Evolutionary conservation across 1,140 invertebrate species (phyloP).

Genomic region (Atta cephalotes): DNA sequence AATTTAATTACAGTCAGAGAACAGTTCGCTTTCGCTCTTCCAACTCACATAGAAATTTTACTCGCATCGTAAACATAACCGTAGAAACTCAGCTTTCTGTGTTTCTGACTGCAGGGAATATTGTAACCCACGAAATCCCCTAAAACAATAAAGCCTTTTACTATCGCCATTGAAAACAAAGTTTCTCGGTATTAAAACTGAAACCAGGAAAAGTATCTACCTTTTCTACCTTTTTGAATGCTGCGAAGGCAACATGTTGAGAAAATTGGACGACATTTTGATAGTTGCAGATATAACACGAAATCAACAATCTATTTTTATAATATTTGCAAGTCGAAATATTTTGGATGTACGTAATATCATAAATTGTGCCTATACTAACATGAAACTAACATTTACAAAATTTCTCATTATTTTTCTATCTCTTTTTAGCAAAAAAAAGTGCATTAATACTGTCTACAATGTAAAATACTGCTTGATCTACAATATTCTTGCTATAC

Average conservation of each 20-base stretch:
- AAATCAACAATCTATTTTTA: slow-evolving; percentile 24
- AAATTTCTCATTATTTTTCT: background rate
- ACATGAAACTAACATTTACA: background rate
- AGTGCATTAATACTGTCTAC: background rate
- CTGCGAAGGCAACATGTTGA: background rate
- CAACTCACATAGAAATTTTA: slow-evolving; percentile 28
- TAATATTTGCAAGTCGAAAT: background rate
- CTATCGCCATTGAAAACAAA: slow-evolving; percentile 41
- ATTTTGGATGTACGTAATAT: background rate
- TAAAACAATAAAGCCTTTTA: slow-evolving; percentile 50
- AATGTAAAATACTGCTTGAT: background rate
- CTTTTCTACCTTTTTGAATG: background rate
- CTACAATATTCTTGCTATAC: background rate
- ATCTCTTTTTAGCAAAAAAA: background rate
- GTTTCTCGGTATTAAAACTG: slow-evolving; percentile 24
- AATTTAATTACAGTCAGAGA: slow-evolving; percentile 28
- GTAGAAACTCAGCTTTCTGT: slow-evolving; percentile 11
- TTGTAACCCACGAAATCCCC: slow-evolving; percentile 36
- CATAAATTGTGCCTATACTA: background rate
- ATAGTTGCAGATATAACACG: background rate
- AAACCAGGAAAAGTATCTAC: slow-evolving; percentile 1
- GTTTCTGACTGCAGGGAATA: slow-evolving; percentile 26
- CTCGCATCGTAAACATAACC: slow-evolving; percentile 34
- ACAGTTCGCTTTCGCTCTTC: background rate
- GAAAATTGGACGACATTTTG: slow-evolving; percentile 13